Evolutionary conservation across 2,888 invertebrate species (phyloP), one percentile per base, ranked within the genome.

Genomic region (Thecocarcelia acutangulata): DNA sequence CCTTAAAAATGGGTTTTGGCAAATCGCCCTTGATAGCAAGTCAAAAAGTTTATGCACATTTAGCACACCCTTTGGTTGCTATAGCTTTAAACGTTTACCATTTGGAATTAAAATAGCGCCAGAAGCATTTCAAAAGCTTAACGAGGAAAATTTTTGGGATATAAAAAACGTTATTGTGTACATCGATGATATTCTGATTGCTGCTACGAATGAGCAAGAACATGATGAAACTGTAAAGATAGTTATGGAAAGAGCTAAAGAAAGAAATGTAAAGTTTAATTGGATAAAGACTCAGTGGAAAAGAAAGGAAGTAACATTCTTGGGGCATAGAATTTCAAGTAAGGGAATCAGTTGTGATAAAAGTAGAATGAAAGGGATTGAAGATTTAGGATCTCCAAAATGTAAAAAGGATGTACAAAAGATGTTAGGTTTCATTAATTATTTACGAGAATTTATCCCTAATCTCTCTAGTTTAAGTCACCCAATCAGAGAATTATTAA

Each of bases 401-500:
- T 40, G 40, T 13, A 8, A 8, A 9, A 46, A 46, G 1, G 17
- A 3, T 4, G 0, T 46, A 6, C 46, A 46, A 15, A 40, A 40
- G 8, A 3, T 40, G 9, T 12, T 40, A 9, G 40, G 40, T 2
- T 40, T 40, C 13, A 40, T 40, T 5, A 40, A 13, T 40, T 40
- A 40, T 8, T 40, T 40, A 40, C 3, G 40, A 8, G 40, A 40
- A 40, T 40, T 5, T 40, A 8, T 40, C 13, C 40, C 40, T 2
- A 83, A 84, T 66, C 28, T 85, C 33, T 33, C 84, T 1, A 44
- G 58, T 13, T 9, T 84, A 19, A 81, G 80, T 3, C 58, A 50
- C 9, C 81, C 83, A 12, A 42, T 84, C 15, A 68, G 83, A 28
- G 73, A 73, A 6, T 52, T 84, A 24, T 56, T 84, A 58, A 85